Evolutionary conservation across 92 coral and sea anemone species (phyloP).

Genomic region (Paragorgia papillata): DNA sequence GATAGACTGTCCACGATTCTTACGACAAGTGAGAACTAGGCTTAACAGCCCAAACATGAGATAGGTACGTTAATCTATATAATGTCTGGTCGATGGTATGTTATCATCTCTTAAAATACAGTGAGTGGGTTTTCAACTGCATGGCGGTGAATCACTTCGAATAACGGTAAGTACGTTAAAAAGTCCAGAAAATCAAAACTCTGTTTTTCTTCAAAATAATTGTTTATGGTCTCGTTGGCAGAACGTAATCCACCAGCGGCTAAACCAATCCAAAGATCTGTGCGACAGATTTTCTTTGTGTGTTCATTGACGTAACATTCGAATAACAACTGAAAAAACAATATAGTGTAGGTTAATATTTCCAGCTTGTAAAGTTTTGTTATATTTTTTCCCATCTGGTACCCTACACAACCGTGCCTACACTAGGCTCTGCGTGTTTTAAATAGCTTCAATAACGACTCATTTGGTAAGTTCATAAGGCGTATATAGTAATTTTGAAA

Average conservation of each 20-base stretch:
- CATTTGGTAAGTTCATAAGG: too few species aligned
- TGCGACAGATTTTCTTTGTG: constrained; percentile 82
- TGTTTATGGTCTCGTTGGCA: constrained; percentile 60
- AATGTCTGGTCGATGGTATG: too few species aligned
- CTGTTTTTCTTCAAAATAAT: constrained; percentile 71
- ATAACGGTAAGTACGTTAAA: constrained; percentile 85
- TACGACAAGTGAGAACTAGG: too few species aligned
- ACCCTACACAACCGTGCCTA: too few species aligned
- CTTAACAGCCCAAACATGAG: too few species aligned
- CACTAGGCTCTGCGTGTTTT: not conserved
- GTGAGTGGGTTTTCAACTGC: constrained; percentile 35
- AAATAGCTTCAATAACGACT: too few species aligned
- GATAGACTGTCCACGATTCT: too few species aligned
- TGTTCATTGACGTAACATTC: constrained; percentile 88
- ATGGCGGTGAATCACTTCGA: constrained; percentile 38
- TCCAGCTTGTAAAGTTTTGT: not conserved
- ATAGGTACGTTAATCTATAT: too few species aligned
- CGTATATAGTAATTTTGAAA: too few species aligned
- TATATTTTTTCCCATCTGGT: too few species aligned
- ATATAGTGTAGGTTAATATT: not conserved
- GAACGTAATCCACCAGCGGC: constrained; percentile 80
- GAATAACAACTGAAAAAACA: constrained; percentile 76
- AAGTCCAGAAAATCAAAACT: constrained; percentile 89
- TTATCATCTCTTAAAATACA: constrained; percentile 16
- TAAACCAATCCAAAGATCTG: constrained; percentile 76